A percentile compares a stretch with the other conserved stretches of the same genome.
Evolutionary conservation across 2,113 vertebrate species (phyloP).

Genomic region (Nematolebias whitei): DNA sequence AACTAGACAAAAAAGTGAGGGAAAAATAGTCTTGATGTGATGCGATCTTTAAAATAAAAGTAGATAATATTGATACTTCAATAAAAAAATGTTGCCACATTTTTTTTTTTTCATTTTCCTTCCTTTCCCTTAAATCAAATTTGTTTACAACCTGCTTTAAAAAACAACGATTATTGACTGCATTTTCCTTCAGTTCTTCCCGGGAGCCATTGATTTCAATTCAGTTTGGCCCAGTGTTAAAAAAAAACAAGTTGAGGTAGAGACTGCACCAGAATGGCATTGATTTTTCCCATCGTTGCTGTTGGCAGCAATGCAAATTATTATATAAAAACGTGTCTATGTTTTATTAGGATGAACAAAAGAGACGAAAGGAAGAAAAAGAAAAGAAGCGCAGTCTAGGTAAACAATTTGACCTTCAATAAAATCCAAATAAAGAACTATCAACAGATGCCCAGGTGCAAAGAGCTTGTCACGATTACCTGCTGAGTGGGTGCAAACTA

Average conservation of each 20-base stretch:
- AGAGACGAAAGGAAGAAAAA: not conserved
- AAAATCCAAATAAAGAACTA: conserved; percentile 21
- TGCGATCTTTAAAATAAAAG: not conserved
- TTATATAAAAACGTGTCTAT: not conserved
- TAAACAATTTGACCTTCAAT: conserved; percentile 10
- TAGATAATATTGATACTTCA: not conserved
- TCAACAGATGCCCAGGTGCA: conserved; percentile 34
- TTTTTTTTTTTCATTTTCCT: not conserved
- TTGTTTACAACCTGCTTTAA: not conserved
- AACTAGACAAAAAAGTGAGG: not conserved
- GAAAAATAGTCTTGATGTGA: not conserved
- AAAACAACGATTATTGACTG: not conserved
- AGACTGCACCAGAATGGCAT: not conserved
- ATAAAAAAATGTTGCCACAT: not conserved
- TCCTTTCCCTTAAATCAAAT: not conserved
- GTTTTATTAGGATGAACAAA: conserved; percentile 1
- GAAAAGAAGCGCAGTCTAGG: not conserved
- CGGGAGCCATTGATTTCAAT: conserved; percentile 39
- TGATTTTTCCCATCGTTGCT: not conserved
- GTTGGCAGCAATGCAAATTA: not conserved
- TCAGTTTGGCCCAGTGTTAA: conserved; percentile 4
- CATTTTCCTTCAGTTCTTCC: not conserved
- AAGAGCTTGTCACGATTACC: conserved; percentile 15
- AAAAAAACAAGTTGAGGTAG: conserved; percentile 11
- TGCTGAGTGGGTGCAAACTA: conserved; percentile 39